Percentiles rank a stretch among this genome's conserved stretches.
phyloP scores from a whole-genome alignment of 2,888 invertebrate genomes.

The Rotaria sp. region DNA sequence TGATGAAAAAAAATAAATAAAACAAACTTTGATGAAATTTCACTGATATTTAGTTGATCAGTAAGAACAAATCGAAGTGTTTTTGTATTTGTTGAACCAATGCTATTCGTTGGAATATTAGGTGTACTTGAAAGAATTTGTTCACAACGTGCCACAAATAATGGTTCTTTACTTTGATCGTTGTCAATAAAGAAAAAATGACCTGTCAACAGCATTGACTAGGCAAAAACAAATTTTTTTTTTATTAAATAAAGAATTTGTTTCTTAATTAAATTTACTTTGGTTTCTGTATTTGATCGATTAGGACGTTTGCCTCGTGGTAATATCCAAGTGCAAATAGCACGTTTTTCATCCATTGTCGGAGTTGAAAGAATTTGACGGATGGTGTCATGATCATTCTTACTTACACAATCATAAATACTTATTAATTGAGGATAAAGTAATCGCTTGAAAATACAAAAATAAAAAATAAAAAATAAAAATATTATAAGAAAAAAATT shows the following conservation, averaged over 20 bases:
- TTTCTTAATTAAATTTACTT: background rate
- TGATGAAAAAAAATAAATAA: background rate
- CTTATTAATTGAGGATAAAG: conserved; percentile 27
- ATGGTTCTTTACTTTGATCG: background rate
- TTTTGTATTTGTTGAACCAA: background rate
- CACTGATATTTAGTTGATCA: background rate
- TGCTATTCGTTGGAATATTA: background rate
- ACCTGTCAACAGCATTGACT: conserved; percentile 5
- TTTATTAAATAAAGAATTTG: background rate
- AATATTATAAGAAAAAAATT: background rate
- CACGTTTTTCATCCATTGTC: background rate
- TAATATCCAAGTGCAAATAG: conserved; percentile 3
- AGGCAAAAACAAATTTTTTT: background rate
- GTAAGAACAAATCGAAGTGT: background rate
- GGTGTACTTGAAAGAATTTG: background rate
- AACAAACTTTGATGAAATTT: conserved; percentile 6
- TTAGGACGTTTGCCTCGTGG: conserved; percentile 14
- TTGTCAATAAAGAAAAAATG: background rate
- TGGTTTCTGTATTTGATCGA: background rate
- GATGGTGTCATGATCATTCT: background rate
- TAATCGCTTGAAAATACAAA: background rate
- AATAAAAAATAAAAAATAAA: background rate
- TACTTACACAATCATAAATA: conserved; percentile 1
- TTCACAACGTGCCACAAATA: conserved; percentile 8
- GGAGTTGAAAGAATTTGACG: background rate